These are phyloP conservation scores for Willisornis vidua DNA, from an alignment of 2,113 vertebrate genomes.

Conservation along the genomic window DNA sequence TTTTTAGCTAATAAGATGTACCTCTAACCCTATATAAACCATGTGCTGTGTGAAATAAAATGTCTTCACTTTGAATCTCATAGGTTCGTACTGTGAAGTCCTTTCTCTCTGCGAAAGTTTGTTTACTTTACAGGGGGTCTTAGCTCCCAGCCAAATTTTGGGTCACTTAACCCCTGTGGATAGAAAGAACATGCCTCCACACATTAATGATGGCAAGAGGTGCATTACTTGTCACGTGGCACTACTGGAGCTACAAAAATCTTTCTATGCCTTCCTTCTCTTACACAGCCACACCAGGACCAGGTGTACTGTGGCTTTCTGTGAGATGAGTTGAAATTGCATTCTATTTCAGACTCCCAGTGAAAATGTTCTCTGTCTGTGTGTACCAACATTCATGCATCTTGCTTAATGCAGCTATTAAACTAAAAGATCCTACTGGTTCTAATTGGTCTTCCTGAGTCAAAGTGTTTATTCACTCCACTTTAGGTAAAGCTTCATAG, in stretches of 20 bases:
- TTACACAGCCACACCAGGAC: neutral
- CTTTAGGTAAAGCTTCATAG: slow-evolving; percentile 42
- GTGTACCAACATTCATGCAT: neutral
- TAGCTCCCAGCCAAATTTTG: neutral
- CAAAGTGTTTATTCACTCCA: slow-evolving; percentile 43
- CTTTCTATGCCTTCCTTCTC: neutral
- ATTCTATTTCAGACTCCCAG: slow-evolving; percentile 15
- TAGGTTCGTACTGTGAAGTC: no score
- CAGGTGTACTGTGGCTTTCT: neutral
- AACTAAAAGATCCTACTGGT: slow-evolving; percentile 41
- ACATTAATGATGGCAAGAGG: neutral
- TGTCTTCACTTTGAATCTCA: no score
- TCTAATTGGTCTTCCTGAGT: slow-evolving; percentile 55
- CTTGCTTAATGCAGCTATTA: slow-evolving; percentile 60
- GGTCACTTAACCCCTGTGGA: neutral
- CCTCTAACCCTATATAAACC: no score
- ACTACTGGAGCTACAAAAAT: rapidly evolving
- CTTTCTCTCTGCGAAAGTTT: no score
- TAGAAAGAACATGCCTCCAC: neutral
- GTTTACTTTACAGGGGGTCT: no score
- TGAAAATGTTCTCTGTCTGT: neutral
- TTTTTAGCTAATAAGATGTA: no score
- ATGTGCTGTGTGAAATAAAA: no score
- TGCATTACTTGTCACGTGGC: neutral
- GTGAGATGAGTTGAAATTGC: neutral